Percentiles rank a stretch among this genome's conserved stretches.
These are phyloP conservation scores for Villa cingulata DNA, from an alignment of 2,888 invertebrate species.

Conservation along the genomic window DNA sequence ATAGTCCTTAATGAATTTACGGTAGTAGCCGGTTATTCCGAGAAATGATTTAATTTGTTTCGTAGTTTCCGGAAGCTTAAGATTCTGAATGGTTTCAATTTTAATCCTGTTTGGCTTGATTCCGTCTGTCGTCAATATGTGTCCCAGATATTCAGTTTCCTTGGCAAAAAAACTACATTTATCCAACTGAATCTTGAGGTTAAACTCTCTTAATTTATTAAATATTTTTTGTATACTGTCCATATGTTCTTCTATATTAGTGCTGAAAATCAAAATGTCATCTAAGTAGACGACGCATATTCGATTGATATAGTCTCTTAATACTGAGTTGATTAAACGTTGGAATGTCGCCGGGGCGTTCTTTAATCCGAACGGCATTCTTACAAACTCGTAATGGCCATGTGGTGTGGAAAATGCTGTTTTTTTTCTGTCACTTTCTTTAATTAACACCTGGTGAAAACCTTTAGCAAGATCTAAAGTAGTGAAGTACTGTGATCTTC, in stretches of 20 bases:
- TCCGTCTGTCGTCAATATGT: conserved; percentile 19
- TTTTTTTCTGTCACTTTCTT: conserved; percentile 16
- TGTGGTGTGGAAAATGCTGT: conserved; percentile 21
- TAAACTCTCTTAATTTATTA: conserved; percentile 1
- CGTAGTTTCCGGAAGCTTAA: conserved; percentile 1
- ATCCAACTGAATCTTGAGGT: background rate
- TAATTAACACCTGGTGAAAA: conserved; percentile 20
- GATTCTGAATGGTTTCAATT: conserved; percentile 10
- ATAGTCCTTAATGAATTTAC: conserved; percentile 9
- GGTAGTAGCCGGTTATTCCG: conserved; percentile 9
- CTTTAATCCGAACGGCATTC: conserved; percentile 24
- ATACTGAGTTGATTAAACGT: conserved; percentile 21
- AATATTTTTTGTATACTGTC: conserved; percentile 5
- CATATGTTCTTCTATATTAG: conserved; percentile 17
- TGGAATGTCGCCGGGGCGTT: conserved; percentile 25
- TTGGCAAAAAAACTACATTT: conserved; percentile 3
- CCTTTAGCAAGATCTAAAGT: conserved; percentile 18
- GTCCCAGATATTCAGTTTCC: conserved; percentile 16
- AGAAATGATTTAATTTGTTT: conserved; percentile 8
- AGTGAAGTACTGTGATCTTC: conserved; percentile 15
- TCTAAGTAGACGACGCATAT: conserved; percentile 20
- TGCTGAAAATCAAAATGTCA: conserved; percentile 18
- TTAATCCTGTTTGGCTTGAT: conserved; percentile 21
- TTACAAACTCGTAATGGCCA: conserved; percentile 22
- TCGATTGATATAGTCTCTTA: conserved; percentile 12